A percentile compares a stretch with the other conserved stretches of the same genome.
Conservation (phyloP, 2,113 vertebrate species). For the Urocitellus parryii region DNA sequence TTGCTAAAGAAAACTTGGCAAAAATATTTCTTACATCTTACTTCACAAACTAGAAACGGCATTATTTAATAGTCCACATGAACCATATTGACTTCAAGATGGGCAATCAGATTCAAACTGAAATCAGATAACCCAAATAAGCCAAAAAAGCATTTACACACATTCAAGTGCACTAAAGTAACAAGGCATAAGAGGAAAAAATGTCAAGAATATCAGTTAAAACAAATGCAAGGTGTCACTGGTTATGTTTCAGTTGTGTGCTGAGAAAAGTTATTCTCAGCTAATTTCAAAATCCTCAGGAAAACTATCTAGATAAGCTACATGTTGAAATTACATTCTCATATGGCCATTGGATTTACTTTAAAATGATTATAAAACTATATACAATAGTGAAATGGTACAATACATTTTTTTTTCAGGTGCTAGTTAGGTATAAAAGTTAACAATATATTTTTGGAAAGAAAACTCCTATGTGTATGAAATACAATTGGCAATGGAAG, state of each 20-base stretch:
- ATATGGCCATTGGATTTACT: constrained; percentile 79
- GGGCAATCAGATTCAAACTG: constrained; percentile 28
- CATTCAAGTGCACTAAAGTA: constrained; percentile 68
- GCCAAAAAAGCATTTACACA: constrained; percentile 60
- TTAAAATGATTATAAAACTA: constrained; percentile 80
- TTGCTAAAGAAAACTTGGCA: constrained; percentile 63
- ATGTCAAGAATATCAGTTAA: constrained; percentile 60
- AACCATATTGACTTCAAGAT: constrained; percentile 58
- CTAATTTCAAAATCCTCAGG: constrained; percentile 68
- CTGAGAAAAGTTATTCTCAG: constrained; percentile 49
- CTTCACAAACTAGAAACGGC: constrained; percentile 66
- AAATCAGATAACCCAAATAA: constrained; percentile 60
- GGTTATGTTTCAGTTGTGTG: constrained; percentile 55
- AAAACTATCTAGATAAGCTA: constrained; percentile 63
- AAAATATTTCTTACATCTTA: constrained; percentile 72
- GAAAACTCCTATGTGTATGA: constrained; percentile 67
- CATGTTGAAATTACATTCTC: constrained; percentile 73
- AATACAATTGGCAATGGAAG: constrained; percentile 77
- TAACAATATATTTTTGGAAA: constrained; percentile 47
- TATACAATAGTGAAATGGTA: constrained; percentile 78
- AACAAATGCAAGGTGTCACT: constrained; percentile 69
- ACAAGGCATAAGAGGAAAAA: constrained; percentile 61
- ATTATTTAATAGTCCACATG: constrained; percentile 63
- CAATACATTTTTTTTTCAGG: constrained; percentile 65
- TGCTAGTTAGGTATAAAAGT: constrained; percentile 74